Conservation (phyloP, 2,888 invertebrate species). For the Campopleginae sp. region DNA sequence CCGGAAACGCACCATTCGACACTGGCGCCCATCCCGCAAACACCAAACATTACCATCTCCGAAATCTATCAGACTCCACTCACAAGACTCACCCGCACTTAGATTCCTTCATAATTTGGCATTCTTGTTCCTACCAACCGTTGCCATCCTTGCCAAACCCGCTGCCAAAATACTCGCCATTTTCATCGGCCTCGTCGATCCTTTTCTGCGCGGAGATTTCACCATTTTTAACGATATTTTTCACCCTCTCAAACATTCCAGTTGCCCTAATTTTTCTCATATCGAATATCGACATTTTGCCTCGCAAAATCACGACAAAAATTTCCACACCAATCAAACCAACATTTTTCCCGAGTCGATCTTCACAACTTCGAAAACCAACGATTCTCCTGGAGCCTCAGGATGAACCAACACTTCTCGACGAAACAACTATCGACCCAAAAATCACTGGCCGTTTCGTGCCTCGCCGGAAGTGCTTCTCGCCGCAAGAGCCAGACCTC, state of each 20-base stretch:
- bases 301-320: background rate
- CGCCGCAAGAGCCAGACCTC: background rate
- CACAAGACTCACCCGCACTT: background rate
- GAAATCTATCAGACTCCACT: background rate
- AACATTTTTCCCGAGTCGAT: background rate
- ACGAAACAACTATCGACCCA: background rate
- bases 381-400: background rate
- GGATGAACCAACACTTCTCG: background rate
- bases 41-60: background rate
- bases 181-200: slow-evolving; percentile 26
- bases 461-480: background rate
- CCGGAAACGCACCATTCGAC: background rate
- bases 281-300: slow-evolving; percentile 4
- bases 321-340: background rate
- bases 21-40: background rate
- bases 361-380: background rate
- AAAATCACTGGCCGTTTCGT: background rate
- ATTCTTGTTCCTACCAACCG: slow-evolving; percentile 14
- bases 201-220: slow-evolving; percentile 10
- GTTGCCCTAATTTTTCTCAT: background rate
- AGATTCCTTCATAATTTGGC: slow-evolving; percentile 30
- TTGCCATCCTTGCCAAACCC: background rate
- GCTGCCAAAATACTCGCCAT: background rate
- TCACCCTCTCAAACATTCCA: background rate
- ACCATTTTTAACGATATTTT: background rate